Conservation (phyloP, 1,140 invertebrate genomes). For the Hirudo medicinalis region DNA sequence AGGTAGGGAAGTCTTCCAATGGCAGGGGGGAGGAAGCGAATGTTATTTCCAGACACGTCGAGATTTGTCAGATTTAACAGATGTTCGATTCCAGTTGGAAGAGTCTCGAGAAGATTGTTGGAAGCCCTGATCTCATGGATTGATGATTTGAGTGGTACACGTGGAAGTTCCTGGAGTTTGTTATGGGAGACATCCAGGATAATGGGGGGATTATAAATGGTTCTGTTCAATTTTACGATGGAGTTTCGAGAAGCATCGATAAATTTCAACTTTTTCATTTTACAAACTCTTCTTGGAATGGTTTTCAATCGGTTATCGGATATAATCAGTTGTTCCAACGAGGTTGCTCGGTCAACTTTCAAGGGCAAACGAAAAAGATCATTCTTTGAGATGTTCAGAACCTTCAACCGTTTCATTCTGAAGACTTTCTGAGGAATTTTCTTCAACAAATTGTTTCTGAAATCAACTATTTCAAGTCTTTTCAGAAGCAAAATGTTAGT, state of each 20-base stretch:
- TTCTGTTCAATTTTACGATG: conserved; percentile 33
- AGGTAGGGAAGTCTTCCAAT: conserved; percentile 33
- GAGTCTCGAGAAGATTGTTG: conserved; percentile 32
- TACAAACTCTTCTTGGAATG: conserved; percentile 33
- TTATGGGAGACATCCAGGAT: conserved; percentile 31
- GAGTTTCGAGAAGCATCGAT: conserved; percentile 33
- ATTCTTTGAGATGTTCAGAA: conserved; percentile 34
- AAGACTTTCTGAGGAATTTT: conserved; percentile 31
- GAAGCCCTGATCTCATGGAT: conserved; percentile 31
- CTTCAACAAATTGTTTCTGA: conserved; percentile 30
- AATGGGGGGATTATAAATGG: conserved; percentile 33
- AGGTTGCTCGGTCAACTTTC: conserved; percentile 34
- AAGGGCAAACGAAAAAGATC: conserved; percentile 33
- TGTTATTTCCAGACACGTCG: conserved; percentile 32
- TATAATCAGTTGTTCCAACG: conserved; percentile 28
- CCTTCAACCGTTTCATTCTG: conserved; percentile 30
- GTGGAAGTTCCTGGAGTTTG: conserved; percentile 32
- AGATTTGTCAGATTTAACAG: conserved; percentile 31
- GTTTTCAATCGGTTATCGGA: conserved; percentile 25
- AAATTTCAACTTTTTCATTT: conserved; percentile 31
- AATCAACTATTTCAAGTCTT: conserved; percentile 27
- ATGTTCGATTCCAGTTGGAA: conserved; percentile 31
- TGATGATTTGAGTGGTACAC: conserved; percentile 31
- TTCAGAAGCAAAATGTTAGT: conserved; percentile 30
- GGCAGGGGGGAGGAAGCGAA: conserved; percentile 30